Percentiles rank a stretch among this genome's conserved stretches.
phyloP scores from a whole-genome alignment of 2,797 vertebrate genomes.

The Dendrocincla tyrannina region DNA sequence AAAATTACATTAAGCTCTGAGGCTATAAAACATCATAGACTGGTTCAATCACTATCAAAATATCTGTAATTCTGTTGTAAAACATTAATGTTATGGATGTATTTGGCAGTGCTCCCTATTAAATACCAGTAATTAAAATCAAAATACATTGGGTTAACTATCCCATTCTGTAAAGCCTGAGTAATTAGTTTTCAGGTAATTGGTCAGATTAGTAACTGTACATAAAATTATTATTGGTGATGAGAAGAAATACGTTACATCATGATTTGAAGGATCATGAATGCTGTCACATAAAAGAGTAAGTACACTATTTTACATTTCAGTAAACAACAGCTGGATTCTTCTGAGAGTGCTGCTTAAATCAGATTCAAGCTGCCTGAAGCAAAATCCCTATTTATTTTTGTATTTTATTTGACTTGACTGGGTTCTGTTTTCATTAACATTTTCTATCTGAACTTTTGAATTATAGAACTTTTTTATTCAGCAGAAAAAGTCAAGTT shows the following conservation, averaged over 20 bases:
- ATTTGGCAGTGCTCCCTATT: constrained; percentile 69
- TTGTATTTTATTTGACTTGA: constrained; percentile 72
- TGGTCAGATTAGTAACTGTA: constrained; percentile 64
- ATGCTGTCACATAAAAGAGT: constrained; percentile 60
- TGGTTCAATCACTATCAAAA: constrained; percentile 70
- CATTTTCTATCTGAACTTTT: constrained; percentile 75
- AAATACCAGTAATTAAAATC: constrained; percentile 73
- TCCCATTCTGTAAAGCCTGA: constrained; percentile 58
- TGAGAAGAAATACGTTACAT: constrained; percentile 36
- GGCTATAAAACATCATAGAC: constrained; percentile 65
- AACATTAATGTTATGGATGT: constrained; percentile 67
- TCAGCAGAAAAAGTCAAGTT: constrained; percentile 23
- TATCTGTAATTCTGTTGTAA: constrained; percentile 70
- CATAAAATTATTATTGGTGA: constrained; percentile 57
- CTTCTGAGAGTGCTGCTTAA: constrained; percentile 72
- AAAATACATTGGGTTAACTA: constrained; percentile 56
- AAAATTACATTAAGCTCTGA: constrained; percentile 72
- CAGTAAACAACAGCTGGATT: constrained; percentile 75
- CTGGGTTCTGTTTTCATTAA: constrained; percentile 74
- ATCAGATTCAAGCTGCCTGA: constrained; percentile 70
- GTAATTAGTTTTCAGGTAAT: constrained; percentile 69
- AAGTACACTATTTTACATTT: constrained; percentile 74
- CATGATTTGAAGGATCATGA: constrained; percentile 54
- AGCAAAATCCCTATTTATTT: constrained; percentile 75
- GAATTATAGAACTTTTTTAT: constrained; percentile 56